Base-by-base conservation (phyloP, 2,888 invertebrate species). In the Macaria liturata region DNA sequence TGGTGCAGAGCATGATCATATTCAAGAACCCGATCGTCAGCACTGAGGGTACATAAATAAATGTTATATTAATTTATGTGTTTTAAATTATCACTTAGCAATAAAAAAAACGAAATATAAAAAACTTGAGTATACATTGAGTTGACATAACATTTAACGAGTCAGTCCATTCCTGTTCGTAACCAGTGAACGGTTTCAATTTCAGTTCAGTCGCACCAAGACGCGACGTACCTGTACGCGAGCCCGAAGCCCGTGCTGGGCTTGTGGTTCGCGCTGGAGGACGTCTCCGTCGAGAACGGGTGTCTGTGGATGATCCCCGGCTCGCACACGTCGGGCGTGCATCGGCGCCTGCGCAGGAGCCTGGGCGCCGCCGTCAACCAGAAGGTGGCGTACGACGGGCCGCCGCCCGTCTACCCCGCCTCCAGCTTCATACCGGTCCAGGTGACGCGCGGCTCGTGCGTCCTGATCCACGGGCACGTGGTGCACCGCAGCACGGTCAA, bases 1-100 rank as follows among this genome's bases (percentile, higher is more conserved):
- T 99, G 0, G 95, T 95, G 1, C 99, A 99, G 81, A 98, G 98
- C 88, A 99, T 99, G 99, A 97, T 97, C 77, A 99, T 99, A 63
- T 99, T 97, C 84, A 99, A 99, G 92, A 98, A 98, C 90, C 98
- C 98, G 0, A 93, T 97, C 59, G 98, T 98, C 0, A 96, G 97
- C 4, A 96, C 96, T 95, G 97, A 20, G 20, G 20, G 20, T 20
- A 20, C 20, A 20, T 20, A 20, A 20, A 20, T 20, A 20, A 20
- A 20, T 20, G 20, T 20, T 20, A 20, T 20, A 20, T 20, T 20
- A 1, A 20, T 20, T 20, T 2, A 20, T 20, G 20, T 20, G 20
- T 20, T 20, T 20, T 20, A 20, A 20, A 20, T 20, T 2, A 20
- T 20, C 20, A 20, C 20, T 20, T 20, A 20, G 20, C 20, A 39